Evolutionary conservation across 2,797 vertebrate genomes (phyloP), one percentile per base, ranked within the genome.

Genomic region (Astyanax mexicanus): DNA sequence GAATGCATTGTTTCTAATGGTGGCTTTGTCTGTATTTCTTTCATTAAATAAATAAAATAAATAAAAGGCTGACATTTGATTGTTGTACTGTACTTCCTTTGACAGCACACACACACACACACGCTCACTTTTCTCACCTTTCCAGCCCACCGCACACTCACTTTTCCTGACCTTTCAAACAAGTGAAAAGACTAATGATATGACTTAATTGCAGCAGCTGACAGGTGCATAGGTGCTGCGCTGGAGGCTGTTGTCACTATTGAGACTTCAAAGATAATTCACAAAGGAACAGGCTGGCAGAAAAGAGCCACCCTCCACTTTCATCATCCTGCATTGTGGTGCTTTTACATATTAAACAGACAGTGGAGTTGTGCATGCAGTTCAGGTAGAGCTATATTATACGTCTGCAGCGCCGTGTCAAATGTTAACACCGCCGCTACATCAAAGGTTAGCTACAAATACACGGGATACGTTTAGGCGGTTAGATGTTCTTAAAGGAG

Each of bases 281-380:
- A 10, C 19, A 67, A 72, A 42, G 38, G 47, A 64, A 19, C 32
- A 40, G 37, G 72, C 57, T 62, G 57, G 19, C 35, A 35, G 58
- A 52, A 21, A 40, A 37, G 5, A 6, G 3, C 15, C 29, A 2
- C 38, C 25, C 35, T 38, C 32, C 25, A 21, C 23, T 27, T 19
- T 44, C 51, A 42, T 44, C 37, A 29, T 57, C 5, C 57, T 38
- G 27, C 69, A 37, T 25, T 23, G 35, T 73, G 58, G 27, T 6
- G 10, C 44, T 52, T 15, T 40, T 58, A 40, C 21, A 27, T 27
- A 64, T 23, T 38, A n/a, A 29, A 62, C 19, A 45, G 19, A 58
- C 29, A 49, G 55, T 44, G 38, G 44, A 37, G n/a, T 32, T 60
- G 3, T 2, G 19, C 21, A 6, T 11, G 55, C 25, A 21, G 40